phyloP scores from a whole-genome alignment of 2,113 vertebrate species.

The Blennius ocellaris region DNA sequence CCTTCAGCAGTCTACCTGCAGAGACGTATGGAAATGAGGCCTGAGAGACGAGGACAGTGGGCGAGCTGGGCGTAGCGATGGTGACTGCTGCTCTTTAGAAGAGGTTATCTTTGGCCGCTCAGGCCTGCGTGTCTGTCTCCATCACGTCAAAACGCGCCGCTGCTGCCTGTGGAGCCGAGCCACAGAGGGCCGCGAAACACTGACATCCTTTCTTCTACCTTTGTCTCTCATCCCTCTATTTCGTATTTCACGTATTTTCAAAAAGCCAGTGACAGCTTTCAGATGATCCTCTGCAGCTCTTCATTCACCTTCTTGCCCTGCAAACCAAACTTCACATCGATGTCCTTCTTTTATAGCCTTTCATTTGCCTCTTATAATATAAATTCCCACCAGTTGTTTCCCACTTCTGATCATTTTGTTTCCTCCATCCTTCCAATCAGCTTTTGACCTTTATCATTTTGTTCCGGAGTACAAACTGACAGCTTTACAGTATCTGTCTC shows the following conservation, averaged over 20 bases:
- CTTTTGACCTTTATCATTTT: not conserved
- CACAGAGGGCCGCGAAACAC: constrained; percentile 30
- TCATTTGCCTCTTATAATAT: constrained; percentile 1
- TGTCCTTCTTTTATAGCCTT: not conserved
- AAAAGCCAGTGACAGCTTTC: constrained; percentile 33
- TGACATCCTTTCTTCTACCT: constrained; percentile 38
- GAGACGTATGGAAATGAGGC: constrained; percentile 8
- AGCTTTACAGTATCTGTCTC: not conserved
- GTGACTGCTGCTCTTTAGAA: constrained; percentile 62
- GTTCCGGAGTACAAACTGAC: not conserved
- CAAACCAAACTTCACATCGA: not conserved
- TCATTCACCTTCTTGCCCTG: not conserved
- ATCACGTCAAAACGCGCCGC: constrained; percentile 69
- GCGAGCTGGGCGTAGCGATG: constrained; percentile 16
- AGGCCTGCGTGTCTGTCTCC: constrained; percentile 57
- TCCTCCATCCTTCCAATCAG: not conserved
- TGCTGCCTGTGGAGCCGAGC: constrained; percentile 53
- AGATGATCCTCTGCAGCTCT: not conserved
- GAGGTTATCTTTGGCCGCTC: constrained; percentile 68
- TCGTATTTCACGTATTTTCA: constrained; percentile 24
- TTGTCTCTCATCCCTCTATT: constrained; percentile 29
- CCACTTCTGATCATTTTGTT: constrained; percentile 14
- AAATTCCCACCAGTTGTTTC: not conserved
- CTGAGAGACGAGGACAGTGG: not conserved
- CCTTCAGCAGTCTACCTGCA: not conserved